A percentile compares a stretch with the other conserved stretches of the same genome.
Evolutionary conservation across 2,797 vertebrate species (phyloP).

Genomic region (Pseudomugil gertrudae): DNA sequence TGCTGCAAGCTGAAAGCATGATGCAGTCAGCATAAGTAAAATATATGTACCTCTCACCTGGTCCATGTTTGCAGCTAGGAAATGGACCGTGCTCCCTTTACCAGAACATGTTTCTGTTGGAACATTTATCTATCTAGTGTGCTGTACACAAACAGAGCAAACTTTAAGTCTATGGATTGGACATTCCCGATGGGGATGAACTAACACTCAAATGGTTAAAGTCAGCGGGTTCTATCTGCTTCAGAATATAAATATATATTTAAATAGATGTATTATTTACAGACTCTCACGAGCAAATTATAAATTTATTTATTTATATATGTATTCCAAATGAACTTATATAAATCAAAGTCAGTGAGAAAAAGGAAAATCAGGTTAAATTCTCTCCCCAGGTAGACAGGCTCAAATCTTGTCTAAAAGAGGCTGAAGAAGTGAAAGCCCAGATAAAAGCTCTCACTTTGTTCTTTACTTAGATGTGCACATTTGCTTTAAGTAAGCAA

Average conservation of each 20-base stretch:
- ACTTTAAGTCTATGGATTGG: slow-evolving; percentile 44
- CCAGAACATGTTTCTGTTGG: slow-evolving; percentile 60
- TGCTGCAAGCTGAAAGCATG: slow-evolving; percentile 40
- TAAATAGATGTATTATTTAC: slow-evolving; percentile 31
- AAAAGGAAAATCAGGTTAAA: slow-evolving; percentile 45
- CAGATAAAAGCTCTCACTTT: slow-evolving; percentile 22
- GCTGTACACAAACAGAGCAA: slow-evolving; percentile 41
- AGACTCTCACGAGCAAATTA: slow-evolving; percentile 51
- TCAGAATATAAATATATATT: slow-evolving; percentile 54
- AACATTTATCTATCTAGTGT: slow-evolving; percentile 34
- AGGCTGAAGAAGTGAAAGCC: slow-evolving; percentile 38
- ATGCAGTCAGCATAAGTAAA: slow-evolving; percentile 30
- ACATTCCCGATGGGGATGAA: slow-evolving; percentile 55
- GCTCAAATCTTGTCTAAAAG: slow-evolving; percentile 38
- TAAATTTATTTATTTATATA: slow-evolving; percentile 44
- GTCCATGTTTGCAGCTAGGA: slow-evolving; percentile 30
- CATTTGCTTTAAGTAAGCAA: slow-evolving; percentile 52
- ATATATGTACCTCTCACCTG: slow-evolving; percentile 28
- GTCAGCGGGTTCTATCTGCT: slow-evolving; percentile 74
- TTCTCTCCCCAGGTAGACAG: slow-evolving; percentile 24
- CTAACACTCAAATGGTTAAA: slow-evolving; percentile 62
- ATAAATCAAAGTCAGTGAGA: slow-evolving; percentile 28
- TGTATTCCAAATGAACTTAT: slow-evolving; percentile 46
- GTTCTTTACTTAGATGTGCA: slow-evolving; percentile 37
- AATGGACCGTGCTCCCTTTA: slow-evolving; percentile 74